Base-by-base conservation (phyloP, 1,140 invertebrate species). In the Mactra quadrangularis region DNA sequence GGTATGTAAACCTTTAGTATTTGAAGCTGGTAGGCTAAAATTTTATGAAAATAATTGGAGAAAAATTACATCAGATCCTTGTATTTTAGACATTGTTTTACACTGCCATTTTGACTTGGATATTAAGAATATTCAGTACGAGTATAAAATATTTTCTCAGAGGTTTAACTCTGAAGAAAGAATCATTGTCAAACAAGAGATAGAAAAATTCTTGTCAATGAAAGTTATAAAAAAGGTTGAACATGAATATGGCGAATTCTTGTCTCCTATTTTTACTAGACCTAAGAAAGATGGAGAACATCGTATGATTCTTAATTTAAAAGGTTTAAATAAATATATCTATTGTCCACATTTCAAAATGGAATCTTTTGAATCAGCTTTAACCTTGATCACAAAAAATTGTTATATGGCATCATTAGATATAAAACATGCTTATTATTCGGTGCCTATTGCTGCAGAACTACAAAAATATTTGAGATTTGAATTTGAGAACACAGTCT, bases 371-470 rank as follows among this genome's bases (percentile, higher is more conserved):
- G 31, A 82, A 66, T 59, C 77, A 19, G 78, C 60, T 27, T 22
- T 85, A 17, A 50, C 38, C 1, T 17, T 82, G 33, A 64, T 87
- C 15, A 82, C 27, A 38, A 29, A 19, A 22, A 76, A 79, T 52
- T 77, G 72, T 53, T 85, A 45, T 29, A 82, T 87, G 78, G 83
- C 72, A 71, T 82, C 72, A 19, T 35, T 83, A 15, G 83, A 85
- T 62, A 19, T 85, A n/a, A 82, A 35, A 33, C 64, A 87, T 87
- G 85, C 71, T 17, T 87, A 86, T 62, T 85, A 60, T 64, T 81
- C 71, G 17, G 62, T 75, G 2, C 45, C 68, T 19, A 74, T 84
- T 33, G 38, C 41, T 25, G n/a, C 64, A 57, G 41, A 31, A 27
- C 52, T 81, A 59, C 53, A 41, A 59, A 84, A 77, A 55, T 77